These are phyloP conservation scores for Drosophila subquinaria DNA, from an alignment of 2,888 invertebrate species.

Conservation along the genomic window DNA sequence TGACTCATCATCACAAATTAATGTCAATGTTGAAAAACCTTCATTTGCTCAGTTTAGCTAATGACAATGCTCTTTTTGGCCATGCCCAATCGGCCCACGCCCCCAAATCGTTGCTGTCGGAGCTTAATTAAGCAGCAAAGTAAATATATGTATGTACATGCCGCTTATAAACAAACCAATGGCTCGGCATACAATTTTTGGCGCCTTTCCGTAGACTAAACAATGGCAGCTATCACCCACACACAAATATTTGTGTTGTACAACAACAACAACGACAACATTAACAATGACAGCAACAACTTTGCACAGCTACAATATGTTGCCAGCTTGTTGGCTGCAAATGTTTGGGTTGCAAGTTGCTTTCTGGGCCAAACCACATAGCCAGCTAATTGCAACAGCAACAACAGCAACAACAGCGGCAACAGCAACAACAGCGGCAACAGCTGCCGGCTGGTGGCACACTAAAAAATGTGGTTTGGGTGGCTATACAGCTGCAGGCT, in stretches of 20 bases:
- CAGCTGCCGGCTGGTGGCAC: conserved; percentile 54
- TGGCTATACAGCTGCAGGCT: conserved; percentile 58
- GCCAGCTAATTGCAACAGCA: conserved; percentile 69
- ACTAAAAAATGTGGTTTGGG: conserved; percentile 73
- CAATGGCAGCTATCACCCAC: conserved; percentile 64
- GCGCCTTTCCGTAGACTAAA: conserved; percentile 68
- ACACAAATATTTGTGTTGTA: conserved; percentile 52
- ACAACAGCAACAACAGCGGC: conserved; percentile 42
- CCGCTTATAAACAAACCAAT: conserved; percentile 38
- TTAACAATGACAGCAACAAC: conserved; percentile 33
- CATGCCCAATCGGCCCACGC: conserved; percentile 52
- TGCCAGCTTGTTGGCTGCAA: conserved; percentile 50
- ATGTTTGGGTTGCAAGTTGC: conserved; percentile 65
- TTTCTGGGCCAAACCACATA: conserved; percentile 79
- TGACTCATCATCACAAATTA: conserved; percentile 45
- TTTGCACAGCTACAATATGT: conserved; percentile 23
- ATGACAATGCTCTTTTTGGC: conserved; percentile 67
- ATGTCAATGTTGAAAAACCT: conserved; percentile 53
- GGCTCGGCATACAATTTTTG: conserved; percentile 56
- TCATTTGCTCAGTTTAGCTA: conserved; percentile 47
- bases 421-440: conserved; percentile 26
- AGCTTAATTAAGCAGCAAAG: conserved; percentile 60
- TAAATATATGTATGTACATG: conserved; percentile 23
- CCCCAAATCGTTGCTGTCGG: conserved; percentile 32
- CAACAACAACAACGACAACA: conserved; percentile 30